phyloP scores from a whole-genome alignment of 2,797 vertebrate species.

The Diplodus puntazzo region DNA sequence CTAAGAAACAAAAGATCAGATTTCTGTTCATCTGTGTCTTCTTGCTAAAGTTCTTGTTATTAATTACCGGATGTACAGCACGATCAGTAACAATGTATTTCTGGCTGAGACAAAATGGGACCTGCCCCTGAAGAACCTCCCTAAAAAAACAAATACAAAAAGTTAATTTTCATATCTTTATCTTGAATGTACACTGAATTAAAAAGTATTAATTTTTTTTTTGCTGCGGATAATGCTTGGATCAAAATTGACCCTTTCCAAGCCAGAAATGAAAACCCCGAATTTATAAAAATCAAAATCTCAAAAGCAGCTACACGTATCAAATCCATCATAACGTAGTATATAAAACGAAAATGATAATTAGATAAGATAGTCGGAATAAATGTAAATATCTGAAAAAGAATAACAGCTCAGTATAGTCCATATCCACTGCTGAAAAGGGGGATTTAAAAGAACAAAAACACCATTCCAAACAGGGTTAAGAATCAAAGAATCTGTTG shows the following conservation, averaged over 20 bases:
- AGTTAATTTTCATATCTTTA: not conserved
- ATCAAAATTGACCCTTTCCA: slow-evolving; percentile 18
- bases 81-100: not conserved
- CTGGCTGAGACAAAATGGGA: not conserved
- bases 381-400: not conserved
- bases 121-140: not conserved
- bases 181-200: not conserved
- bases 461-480: slow-evolving; percentile 28
- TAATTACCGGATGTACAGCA: slow-evolving; percentile 2
- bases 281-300: slow-evolving; percentile 14
- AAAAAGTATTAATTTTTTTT: not conserved
- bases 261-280: slow-evolving; percentile 19
- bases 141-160: not conserved
- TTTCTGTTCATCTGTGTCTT: slow-evolving; percentile 12
- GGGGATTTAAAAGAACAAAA: slow-evolving; percentile 43
- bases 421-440: not conserved
- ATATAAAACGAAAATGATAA: not conserved
- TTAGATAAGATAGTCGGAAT: not conserved
- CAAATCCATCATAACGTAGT: slow-evolving; percentile 1
- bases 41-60: not conserved
- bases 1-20: slow-evolving; percentile 12
- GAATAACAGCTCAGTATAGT: slow-evolving; percentile 3
- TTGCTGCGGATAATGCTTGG: slow-evolving; percentile 14
- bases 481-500: slow-evolving; percentile 61
- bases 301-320: not conserved